phyloP scores from a whole-genome alignment of 2,888 invertebrate genomes.

The Trilocha varians region DNA sequence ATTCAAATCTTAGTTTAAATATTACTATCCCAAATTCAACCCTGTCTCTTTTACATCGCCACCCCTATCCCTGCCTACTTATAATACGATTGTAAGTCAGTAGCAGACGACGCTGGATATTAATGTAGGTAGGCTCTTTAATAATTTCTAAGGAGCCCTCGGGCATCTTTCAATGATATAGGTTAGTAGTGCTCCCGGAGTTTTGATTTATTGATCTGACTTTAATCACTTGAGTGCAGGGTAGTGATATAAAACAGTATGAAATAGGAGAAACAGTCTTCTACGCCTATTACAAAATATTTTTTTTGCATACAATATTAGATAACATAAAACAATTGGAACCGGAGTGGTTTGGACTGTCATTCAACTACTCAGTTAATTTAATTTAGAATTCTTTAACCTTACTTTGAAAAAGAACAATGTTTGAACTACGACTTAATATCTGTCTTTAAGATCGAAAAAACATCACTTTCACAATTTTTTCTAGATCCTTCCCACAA shows the following conservation, averaged over 20 bases:
- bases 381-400: too few relatives aligned
- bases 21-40: slow-evolving; percentile 3
- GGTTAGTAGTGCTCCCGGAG: slow-evolving; percentile 29
- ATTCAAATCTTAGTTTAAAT: not conserved
- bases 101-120: slow-evolving; percentile 47
- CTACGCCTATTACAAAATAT: too few relatives aligned
- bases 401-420: too few relatives aligned
- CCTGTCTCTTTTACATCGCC: slow-evolving; percentile 2
- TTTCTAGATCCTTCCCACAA: too few relatives aligned
- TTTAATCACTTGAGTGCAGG: not conserved
- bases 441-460: too few relatives aligned
- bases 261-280: too few relatives aligned
- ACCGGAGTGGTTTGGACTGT: too few relatives aligned
- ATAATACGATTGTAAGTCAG: slow-evolving; percentile 44
- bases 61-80: slow-evolving; percentile 35
- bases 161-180: slow-evolving; percentile 18
- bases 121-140: slow-evolving; percentile 42
- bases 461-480: too few relatives aligned
- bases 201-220: not conserved
- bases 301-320: too few relatives aligned
- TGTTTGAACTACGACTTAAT: too few relatives aligned
- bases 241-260: not conserved
- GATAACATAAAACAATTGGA: too few relatives aligned
- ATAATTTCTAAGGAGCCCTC: slow-evolving; percentile 30
- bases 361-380: too few relatives aligned